Conservation (phyloP, 2,113 vertebrate genomes). For the Mus spicilegus region DNA sequence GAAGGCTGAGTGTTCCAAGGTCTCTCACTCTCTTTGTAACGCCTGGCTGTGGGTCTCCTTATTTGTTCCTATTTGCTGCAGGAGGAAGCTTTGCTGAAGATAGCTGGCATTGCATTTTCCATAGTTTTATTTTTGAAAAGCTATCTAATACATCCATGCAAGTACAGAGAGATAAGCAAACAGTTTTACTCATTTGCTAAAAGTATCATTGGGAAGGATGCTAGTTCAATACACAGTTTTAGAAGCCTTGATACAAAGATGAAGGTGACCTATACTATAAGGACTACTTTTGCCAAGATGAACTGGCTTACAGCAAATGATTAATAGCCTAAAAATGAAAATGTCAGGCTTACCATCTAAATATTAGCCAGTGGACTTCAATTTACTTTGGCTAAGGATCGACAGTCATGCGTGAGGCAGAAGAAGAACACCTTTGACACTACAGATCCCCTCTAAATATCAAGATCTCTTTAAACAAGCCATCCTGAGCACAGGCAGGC, state of each 20-base stretch:
- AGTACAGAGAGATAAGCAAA: neutral
- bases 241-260: neutral
- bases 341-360: slow-evolving; percentile 63
- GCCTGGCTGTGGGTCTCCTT: neutral
- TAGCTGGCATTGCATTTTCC: neutral
- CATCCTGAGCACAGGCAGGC: slow-evolving; percentile 13
- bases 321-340: slow-evolving; percentile 73
- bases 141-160: neutral
- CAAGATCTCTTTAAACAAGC: slow-evolving; percentile 65
- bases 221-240: neutral
- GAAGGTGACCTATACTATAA: neutral
- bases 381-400: slow-evolving; percentile 75
- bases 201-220: neutral
- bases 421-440: slow-evolving; percentile 51
- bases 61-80: neutral
- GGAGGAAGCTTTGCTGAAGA: neutral
- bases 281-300: neutral
- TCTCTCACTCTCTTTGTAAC: neutral
- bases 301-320: slow-evolving; percentile 18
- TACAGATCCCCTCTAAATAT: slow-evolving; percentile 68
- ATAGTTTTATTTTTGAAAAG: neutral
- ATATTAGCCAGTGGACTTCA: slow-evolving; percentile 57
- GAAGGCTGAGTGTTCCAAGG: neutral
- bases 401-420: slow-evolving; percentile 42
- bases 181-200: neutral